Conservation (phyloP, 92 coral and sea anemone species). For the Paramuricea clavata region DNA sequence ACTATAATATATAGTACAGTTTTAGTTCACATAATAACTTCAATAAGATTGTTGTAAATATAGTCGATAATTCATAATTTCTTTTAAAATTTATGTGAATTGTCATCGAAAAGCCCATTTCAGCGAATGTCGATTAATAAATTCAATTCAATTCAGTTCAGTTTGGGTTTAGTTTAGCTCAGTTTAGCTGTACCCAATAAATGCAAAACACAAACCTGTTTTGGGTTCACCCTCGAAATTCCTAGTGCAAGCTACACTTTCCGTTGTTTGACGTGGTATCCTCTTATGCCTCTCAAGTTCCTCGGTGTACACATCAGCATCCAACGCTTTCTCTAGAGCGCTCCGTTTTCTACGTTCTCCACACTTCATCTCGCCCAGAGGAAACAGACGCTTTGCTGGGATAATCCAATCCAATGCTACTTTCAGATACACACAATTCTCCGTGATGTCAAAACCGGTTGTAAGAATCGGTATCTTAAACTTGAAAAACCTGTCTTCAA, state of each 20-base stretch:
- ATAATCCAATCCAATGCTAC: conserved; percentile 77
- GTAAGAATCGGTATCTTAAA: conserved; percentile 84
- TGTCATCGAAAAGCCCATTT: too few species aligned
- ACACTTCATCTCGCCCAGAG: conserved; percentile 80
- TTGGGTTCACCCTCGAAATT: conserved; percentile 61
- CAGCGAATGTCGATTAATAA: too few species aligned
- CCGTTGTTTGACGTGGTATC: conserved; percentile 63
- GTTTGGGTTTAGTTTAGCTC: too few species aligned
- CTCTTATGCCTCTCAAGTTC: conserved; percentile 83
- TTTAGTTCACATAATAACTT: too few species aligned
- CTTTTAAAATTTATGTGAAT: too few species aligned
- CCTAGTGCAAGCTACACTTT: conserved; percentile 36
- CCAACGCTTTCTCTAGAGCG: conserved; percentile 74
- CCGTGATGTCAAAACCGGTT: conserved; percentile 81
- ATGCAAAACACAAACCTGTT: conserved; percentile 43
- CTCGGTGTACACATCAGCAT: conserved; percentile 85
- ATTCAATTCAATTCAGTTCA: too few species aligned
- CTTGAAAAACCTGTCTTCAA: conserved; percentile 93
- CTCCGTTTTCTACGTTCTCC: conserved; percentile 83
- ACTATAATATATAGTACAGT: too few species aligned
- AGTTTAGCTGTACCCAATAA: too few species aligned
- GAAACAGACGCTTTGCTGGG: conserved; percentile 77
- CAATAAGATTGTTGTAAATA: too few species aligned
- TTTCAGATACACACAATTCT: conserved; percentile 80
- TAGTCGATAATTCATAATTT: too few species aligned